Evolutionary conservation across 1,140 invertebrate species (phyloP).

Genomic region (Drosophila orosa): DNA sequence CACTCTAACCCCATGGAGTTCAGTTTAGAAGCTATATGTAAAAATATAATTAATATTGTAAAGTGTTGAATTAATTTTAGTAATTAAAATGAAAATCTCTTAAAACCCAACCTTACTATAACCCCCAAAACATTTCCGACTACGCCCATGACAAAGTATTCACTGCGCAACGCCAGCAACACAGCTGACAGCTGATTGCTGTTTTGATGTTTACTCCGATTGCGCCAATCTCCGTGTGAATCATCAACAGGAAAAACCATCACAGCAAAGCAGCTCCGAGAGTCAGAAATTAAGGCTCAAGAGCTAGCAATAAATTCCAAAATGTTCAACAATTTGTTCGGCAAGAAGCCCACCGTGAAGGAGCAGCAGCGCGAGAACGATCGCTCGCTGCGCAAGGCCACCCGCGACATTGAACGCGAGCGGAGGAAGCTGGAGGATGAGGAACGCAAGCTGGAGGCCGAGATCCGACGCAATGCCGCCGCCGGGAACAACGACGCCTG

Average conservation of each 20-base stretch:
- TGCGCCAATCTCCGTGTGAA: conserved; percentile 41
- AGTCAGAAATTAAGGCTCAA: background rate
- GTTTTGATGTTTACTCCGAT: conserved; percentile 39
- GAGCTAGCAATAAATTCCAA: conserved; percentile 12
- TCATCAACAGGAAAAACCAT: conserved; percentile 54
- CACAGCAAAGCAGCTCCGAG: background rate
- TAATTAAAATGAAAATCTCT: too few relatives aligned
- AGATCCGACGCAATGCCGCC: conserved; percentile 95
- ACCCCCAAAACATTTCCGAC: background rate
- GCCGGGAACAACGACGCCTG: conserved; percentile 94
- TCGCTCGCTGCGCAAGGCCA: conserved; percentile 90
- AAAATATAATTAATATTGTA: background rate
- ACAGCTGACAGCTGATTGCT: conserved; percentile 48
- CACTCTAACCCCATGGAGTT: background rate
- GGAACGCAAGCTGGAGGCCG: conserved; percentile 95
- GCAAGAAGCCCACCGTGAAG: conserved; percentile 86
- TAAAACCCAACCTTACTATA: background rate
- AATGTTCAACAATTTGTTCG: conserved; percentile 85
- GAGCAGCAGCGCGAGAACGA: conserved; percentile 93
- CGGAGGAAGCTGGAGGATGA: conserved; percentile 91
- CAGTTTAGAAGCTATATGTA: background rate
- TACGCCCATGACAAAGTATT: background rate
- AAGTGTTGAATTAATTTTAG: background rate
- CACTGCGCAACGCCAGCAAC: conserved; percentile 9
- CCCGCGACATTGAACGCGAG: conserved; percentile 93